Base-by-base conservation (phyloP, 1,140 invertebrate species). In the Tribolium castaneum region DNA sequence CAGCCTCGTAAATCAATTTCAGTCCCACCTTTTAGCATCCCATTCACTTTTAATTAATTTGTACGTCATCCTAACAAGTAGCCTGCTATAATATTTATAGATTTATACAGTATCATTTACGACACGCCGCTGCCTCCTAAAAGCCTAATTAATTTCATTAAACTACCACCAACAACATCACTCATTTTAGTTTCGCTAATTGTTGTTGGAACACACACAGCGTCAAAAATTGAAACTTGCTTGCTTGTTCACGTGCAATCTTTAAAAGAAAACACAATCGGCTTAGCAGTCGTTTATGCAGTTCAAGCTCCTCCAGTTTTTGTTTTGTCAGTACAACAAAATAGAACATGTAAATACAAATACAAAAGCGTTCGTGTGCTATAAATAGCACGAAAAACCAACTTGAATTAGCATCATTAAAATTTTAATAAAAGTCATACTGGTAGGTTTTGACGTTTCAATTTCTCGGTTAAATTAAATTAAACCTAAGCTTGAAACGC, bases 1-100 rank as follows among this genome's bases (percentile, higher is more conserved):
- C 59, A 66, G 59, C 59, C 59, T 66, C 59, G 59, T 66, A 66
- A 66, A 66, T 66, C 59, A 66, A 66, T 66, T 66, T 66, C 59
- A 66, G 59, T 66, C 59, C 59, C 59, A 66, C 59, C 59, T 66
- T 66, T 66, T 66, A 66, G 59, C 59, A 66, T 66, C 59, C 59
- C 30, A 66, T 66, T 66, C 59, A 66, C 59, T 66, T 66, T 66
- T 66, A 66, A 66, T 66, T 66, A 66, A 66, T 66, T 66, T 66
- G 59, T 66, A 66, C 59, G 59, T 66, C 59, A 39, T 66, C 59
- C 30, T 25, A 34, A 12, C 59, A 66, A 66, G 59, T 66, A 66
- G 59, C 59, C 59, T 66, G 59, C 34, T 66, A 6, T 30, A 66
- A 66, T 66, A 66, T 66, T 66, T 66, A 25, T 30, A 66, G 59